Base-by-base conservation (phyloP, 2,888 invertebrate species). In the Chymomyza fuscimana region DNA sequence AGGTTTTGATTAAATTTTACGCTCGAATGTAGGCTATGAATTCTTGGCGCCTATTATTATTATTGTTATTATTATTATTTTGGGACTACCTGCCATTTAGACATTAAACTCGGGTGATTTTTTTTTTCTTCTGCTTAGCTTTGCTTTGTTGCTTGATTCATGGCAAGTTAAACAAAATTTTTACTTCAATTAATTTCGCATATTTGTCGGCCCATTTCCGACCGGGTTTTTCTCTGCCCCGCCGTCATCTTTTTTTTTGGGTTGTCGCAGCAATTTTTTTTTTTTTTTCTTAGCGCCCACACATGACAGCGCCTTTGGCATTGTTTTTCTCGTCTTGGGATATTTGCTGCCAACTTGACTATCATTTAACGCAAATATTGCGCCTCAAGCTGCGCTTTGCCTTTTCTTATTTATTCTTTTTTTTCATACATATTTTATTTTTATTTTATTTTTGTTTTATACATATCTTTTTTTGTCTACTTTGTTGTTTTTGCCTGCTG, bases 1-100 rank as follows among this genome's bases (percentile, higher is more conserved):
- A 82, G 76, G 74, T 82, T 85, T 85, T 85, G 85, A 85, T 87
- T 79, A 82, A 85, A 87, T 81, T 85, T 85, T 68, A 71, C 61
- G 70, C 79, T 66, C 62, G 40, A 54, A n/a, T 67, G 16, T 63
- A 15, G 36, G 63, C 25, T n/a, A 25, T 52, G 25, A 29, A 50
- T 25, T 63, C n/a, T 15, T 5, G 4, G n/a, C 9, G 58, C 58
- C 58, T 58, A 58, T 58, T 58, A 58, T 25, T 25, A 58, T 58
- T 25, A 76, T 76, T 72, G 70, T 63, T 73, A 67, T 62, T 60
- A 22, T 65, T 74, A 74, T 74, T 77, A 72, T 80, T 77, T 71
- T 65, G 69, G 70, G 66, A 70, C 69, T 69, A 58, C 68, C 61
- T 74, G 52, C 52, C 52, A 19, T 16, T 19, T 15, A n/a, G 7